phyloP scores from a whole-genome alignment of 2,888 invertebrate species.

The Cheilosia vulpina region DNA sequence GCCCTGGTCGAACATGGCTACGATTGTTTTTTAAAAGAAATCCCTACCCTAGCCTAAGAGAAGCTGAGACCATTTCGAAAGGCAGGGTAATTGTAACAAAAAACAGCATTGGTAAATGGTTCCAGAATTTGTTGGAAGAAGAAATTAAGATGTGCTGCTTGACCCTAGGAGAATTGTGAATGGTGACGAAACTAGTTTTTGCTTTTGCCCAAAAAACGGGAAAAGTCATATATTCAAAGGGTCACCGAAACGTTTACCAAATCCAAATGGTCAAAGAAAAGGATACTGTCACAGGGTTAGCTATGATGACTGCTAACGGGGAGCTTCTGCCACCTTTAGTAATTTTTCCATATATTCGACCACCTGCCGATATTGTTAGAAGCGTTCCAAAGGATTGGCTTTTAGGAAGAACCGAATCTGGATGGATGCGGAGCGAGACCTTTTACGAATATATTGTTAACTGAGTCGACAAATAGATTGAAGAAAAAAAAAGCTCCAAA shows the following conservation, averaged over 20 bases:
- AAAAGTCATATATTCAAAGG: conserved; percentile 50
- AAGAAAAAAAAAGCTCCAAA: conserved; percentile 6
- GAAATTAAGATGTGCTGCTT: too few relatives aligned
- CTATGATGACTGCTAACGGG: conserved; percentile 11
- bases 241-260: conserved; percentile 50
- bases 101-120: too few relatives aligned
- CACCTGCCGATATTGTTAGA: conserved; percentile 6
- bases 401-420: conserved; percentile 2
- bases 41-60: too few relatives aligned
- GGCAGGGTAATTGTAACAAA: too few relatives aligned
- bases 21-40: too few relatives aligned
- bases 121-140: too few relatives aligned
- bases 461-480: conserved; percentile 10
- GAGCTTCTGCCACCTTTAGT: conserved; percentile 14
- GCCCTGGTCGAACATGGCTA: too few relatives aligned
- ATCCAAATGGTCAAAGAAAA: conserved; percentile 26
- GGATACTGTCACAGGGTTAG: conserved; percentile 1
- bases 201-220: conserved; percentile 60
- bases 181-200: conserved; percentile 53
- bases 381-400: conserved; percentile 12
- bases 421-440: conserved; percentile 28
- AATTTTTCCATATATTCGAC: conserved; percentile 19
- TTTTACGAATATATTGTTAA: conserved; percentile 33
- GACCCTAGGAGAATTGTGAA: conserved; percentile 4
- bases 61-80: too few relatives aligned